Base-by-base conservation (phyloP, 2,888 invertebrate species). In the Eupelmus urozonus region DNA sequence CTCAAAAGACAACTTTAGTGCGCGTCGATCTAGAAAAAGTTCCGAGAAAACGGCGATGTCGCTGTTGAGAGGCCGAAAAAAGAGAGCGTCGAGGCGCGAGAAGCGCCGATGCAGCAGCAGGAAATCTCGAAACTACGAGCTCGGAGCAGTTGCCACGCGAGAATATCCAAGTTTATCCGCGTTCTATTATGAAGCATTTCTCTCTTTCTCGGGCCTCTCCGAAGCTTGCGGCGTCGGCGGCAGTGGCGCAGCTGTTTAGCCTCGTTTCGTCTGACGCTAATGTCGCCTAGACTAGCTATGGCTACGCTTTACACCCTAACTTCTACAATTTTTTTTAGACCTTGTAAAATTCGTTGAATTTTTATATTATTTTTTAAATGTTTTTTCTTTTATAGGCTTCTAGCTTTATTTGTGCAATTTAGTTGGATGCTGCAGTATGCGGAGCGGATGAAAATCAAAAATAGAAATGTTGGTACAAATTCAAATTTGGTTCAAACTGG, bases 141-240 rank as follows among this genome's bases (percentile, higher is more conserved):
- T 71, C 65, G 66, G 16, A n/a, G 51, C 45, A 67, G 62, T 63
- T 9, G 67, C 57, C 25, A 34, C 27, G 62, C 66, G 51, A 73
- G 77, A 72, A 73, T 71, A 82, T 82, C 81, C 82, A 82, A 82
- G 82, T 81, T 80, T 82, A 82, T 82, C 80, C 79, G 77, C 69
- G 81, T 79, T 83, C 82, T 83, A 83, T 83, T 82, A 82, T 80
- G 81, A 83, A 82, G 80, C 74, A 70, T 77, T 77, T 81, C 80
- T 80, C 67, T 53, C 78, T 67, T 40, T 77, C 63, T 65, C 63
- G 62, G 62, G 16, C 40, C 29, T 59, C n/a, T 59, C 9, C 9
- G 25, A 59, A 76, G 65, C 65, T 76, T 71, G 76, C 59, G 42
- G 25, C 76, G 70, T 60, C 53, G 71, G 34, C 49, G 69, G 53